These are phyloP conservation scores for Drosophila anceps DNA, from an alignment of 2,888 invertebrate genomes.

Conservation along the genomic window DNA sequence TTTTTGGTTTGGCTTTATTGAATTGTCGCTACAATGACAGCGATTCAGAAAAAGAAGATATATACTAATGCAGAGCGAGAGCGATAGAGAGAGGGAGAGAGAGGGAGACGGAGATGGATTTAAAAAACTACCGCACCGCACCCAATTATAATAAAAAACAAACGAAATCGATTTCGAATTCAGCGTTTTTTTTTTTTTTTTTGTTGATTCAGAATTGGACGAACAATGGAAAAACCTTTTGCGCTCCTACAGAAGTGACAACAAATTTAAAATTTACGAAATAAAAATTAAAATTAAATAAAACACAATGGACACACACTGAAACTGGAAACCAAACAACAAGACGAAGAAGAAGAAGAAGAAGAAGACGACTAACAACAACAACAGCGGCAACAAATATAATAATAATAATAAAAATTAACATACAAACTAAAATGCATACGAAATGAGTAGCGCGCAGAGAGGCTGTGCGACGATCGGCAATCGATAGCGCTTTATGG, in stretches of 20 bases:
- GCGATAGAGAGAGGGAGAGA: not conserved
- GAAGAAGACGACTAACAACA: not conserved
- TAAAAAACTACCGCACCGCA: conserved; percentile 69
- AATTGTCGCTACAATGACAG: conserved; percentile 63
- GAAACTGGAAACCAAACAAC: conserved; percentile 52
- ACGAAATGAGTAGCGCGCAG: conserved; percentile 54
- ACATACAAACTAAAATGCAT: conserved; percentile 72
- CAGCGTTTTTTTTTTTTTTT: conserved; percentile 13
- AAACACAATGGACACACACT: conserved; percentile 61
- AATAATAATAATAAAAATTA: conserved; percentile 58
- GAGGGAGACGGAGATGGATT: not conserved
- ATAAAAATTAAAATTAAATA: conserved; percentile 82
- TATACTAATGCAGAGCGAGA: not conserved
- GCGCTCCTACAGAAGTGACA: conserved; percentile 79
- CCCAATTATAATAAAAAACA: conserved; percentile 74
- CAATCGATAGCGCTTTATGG: conserved; percentile 34
- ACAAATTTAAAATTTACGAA: conserved; percentile 80
- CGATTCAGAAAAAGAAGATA: conserved; percentile 60
- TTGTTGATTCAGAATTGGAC: conserved; percentile 17
- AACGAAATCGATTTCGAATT: conserved; percentile 58
- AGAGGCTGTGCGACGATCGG: conserved; percentile 23
- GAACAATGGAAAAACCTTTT: conserved; percentile 66
- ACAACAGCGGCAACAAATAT: not conserved
- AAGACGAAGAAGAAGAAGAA: not conserved
- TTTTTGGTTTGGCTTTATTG: conserved; percentile 41